A percentile compares a stretch with the other conserved stretches of the same genome.
phyloP scores from a whole-genome alignment of 2,888 invertebrate genomes.

The Rhimphoctona megacephalus region DNA sequence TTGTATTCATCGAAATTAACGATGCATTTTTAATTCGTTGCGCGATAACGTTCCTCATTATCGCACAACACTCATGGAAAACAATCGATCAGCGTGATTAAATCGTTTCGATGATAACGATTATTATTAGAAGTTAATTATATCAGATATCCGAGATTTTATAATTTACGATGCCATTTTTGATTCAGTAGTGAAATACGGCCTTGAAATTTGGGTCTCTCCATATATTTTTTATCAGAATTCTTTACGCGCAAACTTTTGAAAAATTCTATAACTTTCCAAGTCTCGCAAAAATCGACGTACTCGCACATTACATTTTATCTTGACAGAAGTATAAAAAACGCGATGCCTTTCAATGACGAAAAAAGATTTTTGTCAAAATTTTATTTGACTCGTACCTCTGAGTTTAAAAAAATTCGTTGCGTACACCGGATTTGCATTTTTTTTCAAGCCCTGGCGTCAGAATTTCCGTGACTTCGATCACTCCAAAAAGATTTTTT shows the following conservation, averaged over 20 bases:
- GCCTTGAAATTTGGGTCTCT: background rate
- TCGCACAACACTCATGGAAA: slow-evolving; percentile 9
- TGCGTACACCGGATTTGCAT: background rate
- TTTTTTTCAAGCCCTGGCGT: background rate
- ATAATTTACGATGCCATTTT: slow-evolving; percentile 10
- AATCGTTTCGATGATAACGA: slow-evolving; percentile 16
- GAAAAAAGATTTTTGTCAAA: too few relatives aligned
- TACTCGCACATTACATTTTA: too few relatives aligned
- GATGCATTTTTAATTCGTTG: slow-evolving; percentile 17
- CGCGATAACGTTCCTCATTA: slow-evolving; percentile 58
- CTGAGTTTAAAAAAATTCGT: too few relatives aligned
- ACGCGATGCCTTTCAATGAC: too few relatives aligned
- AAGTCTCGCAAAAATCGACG: too few relatives aligned
- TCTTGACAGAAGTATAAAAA: too few relatives aligned
- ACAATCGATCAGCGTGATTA: slow-evolving; percentile 23
- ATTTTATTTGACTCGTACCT: too few relatives aligned
- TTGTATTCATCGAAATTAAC: slow-evolving; percentile 8
- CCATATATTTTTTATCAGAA: too few relatives aligned
- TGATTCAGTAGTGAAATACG: background rate
- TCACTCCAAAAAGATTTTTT: too few relatives aligned
- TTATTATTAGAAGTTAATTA: slow-evolving; percentile 5
- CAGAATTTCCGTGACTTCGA: background rate
- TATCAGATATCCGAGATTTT: background rate
- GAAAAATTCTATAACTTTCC: too few relatives aligned
- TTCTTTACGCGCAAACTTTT: too few relatives aligned